Percentiles rank a stretch among this genome's conserved stretches.
Conservation (phyloP, 1,140 invertebrate species). For the Drosophila nigromelanica region DNA sequence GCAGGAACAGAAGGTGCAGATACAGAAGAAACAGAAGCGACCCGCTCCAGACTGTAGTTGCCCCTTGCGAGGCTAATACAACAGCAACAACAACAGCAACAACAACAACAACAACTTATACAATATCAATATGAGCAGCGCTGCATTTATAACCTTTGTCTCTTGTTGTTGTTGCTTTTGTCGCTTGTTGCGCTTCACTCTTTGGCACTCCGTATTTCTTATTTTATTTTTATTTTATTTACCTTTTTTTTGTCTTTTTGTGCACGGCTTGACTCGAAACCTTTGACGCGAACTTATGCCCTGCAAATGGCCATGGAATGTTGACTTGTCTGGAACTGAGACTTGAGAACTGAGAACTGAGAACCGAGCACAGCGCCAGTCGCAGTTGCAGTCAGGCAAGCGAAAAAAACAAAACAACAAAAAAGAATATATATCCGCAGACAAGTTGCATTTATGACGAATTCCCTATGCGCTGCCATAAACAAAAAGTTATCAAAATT, state of each 20-base stretch:
- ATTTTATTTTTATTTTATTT: conserved; percentile 23
- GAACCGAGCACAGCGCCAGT: neutral
- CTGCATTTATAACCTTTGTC: conserved; percentile 67
- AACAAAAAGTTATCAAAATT: neutral
- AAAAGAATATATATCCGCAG: neutral
- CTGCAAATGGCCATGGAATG: conserved; percentile 81
- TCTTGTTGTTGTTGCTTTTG: conserved; percentile 37
- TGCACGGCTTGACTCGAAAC: conserved; percentile 56
- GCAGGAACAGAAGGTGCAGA: conserved; percentile 35
- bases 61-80: conserved; percentile 42
- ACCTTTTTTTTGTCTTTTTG: conserved; percentile 20
- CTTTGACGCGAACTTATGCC: conserved; percentile 82
- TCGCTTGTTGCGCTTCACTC: conserved; percentile 64
- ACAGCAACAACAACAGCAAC: conserved; percentile 11
- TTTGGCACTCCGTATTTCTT: conserved; percentile 51
- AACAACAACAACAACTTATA: conserved; percentile 36
- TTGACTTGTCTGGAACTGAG: conserved; percentile 69
- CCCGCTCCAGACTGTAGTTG: neutral
- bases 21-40: conserved; percentile 38
- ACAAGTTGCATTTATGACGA: conserved; percentile 8
- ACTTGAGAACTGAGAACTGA: conserved; percentile 51
- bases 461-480: conserved; percentile 26
- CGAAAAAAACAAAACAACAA: neutral
- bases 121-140: conserved; percentile 69
- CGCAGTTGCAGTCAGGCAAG: conserved; percentile 22